phyloP scores from a whole-genome alignment of 2,888 invertebrate genomes.

The Spodoptera exigua region DNA sequence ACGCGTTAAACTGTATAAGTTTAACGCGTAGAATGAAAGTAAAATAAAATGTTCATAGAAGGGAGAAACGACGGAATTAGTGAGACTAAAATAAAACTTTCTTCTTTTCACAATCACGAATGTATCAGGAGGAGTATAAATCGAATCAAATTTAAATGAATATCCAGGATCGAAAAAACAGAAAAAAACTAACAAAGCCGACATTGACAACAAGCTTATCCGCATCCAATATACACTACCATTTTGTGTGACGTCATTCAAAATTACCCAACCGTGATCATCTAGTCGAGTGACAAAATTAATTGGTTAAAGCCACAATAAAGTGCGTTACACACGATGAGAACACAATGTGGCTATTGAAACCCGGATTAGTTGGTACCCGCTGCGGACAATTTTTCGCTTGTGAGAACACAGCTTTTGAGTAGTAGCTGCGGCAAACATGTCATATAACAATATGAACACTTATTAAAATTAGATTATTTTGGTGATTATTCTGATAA shows the following conservation, averaged over 20 bases:
- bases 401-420: conserved; percentile 63
- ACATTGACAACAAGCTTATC: conserved; percentile 32
- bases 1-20: no score
- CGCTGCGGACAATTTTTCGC: conserved; percentile 71
- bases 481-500: conserved; percentile 4
- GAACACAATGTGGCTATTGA: conserved; percentile 70
- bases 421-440: conserved; percentile 20
- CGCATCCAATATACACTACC: conserved; percentile 48
- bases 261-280: conserved; percentile 67
- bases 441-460: no score
- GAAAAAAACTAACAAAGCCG: conserved; percentile 9
- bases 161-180: not conserved
- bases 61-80: no score
- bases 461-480: conserved; percentile 31
- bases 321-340: conserved; percentile 69
- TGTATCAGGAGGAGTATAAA: not conserved
- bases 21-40: no score
- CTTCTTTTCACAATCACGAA: not conserved
- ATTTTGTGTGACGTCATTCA: conserved; percentile 59
- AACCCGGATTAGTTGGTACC: conserved; percentile 74
- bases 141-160: conserved; percentile 6
- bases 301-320: conserved; percentile 79
- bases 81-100: no score
- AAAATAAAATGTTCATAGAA: no score
- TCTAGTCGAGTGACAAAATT: conserved; percentile 76